Evolutionary conservation across 92 coral and sea anemone genomes (phyloP).

Genomic region (Phenganax subtilis): DNA sequence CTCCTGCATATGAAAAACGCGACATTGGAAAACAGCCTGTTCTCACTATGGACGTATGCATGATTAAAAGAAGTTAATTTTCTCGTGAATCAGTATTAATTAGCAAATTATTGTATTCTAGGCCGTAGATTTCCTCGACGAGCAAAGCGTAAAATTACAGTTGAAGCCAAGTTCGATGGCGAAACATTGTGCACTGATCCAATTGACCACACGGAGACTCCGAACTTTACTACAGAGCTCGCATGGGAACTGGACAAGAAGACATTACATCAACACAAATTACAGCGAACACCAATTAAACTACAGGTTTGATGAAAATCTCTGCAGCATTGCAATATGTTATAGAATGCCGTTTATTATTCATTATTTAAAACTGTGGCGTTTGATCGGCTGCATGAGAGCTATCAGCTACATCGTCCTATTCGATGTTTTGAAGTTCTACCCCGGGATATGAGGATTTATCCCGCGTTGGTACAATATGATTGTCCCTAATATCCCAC

Average conservation of each 20-base stretch:
- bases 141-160: conserved; percentile 74
- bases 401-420: too few species aligned
- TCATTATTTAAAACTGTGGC: neutral
- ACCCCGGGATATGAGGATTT: too few species aligned
- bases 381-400: too few species aligned
- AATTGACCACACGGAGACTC: conserved; percentile 78
- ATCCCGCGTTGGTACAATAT: too few species aligned
- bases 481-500: too few species aligned
- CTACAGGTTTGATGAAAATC: conserved; percentile 67
- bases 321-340: too few species aligned
- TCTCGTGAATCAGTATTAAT: neutral
- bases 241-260: conserved; percentile 97
- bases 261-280: conserved; percentile 82
- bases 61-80: too few species aligned
- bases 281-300: conserved; percentile 93
- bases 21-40: too few species aligned
- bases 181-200: conserved; percentile 94
- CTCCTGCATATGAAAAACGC: too few species aligned
- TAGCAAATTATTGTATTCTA: conserved; percentile 8
- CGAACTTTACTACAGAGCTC: conserved; percentile 87
- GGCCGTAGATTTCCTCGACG: conserved; percentile 89
- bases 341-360: neutral
- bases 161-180: conserved; percentile 97
- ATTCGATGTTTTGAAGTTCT: too few species aligned
- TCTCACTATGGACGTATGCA: too few species aligned